Conservation (phyloP, 2,113 vertebrate genomes). For the Notothenia coriiceps region DNA sequence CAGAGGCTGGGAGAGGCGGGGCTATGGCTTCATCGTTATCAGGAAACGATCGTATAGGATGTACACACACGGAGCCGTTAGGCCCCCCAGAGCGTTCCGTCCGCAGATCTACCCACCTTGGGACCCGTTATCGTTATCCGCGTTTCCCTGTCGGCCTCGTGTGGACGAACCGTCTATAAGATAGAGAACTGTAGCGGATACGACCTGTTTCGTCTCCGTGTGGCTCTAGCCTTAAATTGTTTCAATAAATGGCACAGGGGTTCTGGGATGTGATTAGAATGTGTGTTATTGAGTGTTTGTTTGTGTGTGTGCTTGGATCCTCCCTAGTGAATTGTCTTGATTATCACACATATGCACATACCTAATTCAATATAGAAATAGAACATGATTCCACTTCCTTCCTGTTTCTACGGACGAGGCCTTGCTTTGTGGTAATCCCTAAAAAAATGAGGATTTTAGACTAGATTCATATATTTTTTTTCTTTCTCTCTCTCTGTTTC, state of each 20-base stretch:
- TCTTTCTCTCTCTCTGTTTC: slow-evolving; percentile 9
- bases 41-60: no score
- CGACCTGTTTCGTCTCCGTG: no score
- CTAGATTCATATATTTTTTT: slow-evolving; percentile 33
- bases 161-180: no score
- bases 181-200: no score
- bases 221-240: not conserved
- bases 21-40: no score
- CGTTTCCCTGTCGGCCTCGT: no score
- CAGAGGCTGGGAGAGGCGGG: no score
- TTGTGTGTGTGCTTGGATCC: slow-evolving; percentile 15
- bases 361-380: slow-evolving; percentile 44
- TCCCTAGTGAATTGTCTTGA: slow-evolving; percentile 24
- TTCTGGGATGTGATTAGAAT: slow-evolving; percentile 12
- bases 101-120: no score
- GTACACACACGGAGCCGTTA: no score
- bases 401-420: slow-evolving; percentile 6
- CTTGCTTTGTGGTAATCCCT: slow-evolving; percentile 10
- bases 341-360: slow-evolving; percentile 40
- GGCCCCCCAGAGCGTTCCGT: no score
- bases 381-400: slow-evolving; percentile 19
- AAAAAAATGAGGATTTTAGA: slow-evolving; percentile 39
- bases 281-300: not conserved
- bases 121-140: no score
- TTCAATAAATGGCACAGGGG: not conserved